Conservation (phyloP, 1,140 invertebrate species). For the Polypedilum vanderplanki region DNA sequence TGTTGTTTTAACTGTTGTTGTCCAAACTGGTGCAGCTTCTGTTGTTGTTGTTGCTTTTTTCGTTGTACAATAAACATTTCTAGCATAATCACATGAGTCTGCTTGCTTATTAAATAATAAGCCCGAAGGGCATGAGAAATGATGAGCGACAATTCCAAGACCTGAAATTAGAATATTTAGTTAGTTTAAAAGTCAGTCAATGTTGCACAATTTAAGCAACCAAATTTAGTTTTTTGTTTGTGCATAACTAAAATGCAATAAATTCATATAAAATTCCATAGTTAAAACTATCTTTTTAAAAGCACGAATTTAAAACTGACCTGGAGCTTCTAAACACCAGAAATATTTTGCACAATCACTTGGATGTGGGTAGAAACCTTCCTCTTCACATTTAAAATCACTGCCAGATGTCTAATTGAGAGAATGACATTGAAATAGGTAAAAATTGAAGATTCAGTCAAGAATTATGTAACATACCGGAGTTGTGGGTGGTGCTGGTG, state of each 20-base stretch:
- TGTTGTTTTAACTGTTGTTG: constrained; percentile 46
- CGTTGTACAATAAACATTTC: constrained; percentile 72
- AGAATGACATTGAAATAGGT: constrained; percentile 27
- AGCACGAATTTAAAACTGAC: too few species aligned
- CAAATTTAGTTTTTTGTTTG: too few species aligned
- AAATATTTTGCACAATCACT: constrained; percentile 91
- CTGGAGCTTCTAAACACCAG: constrained; percentile 85
- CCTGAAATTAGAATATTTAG: too few species aligned
- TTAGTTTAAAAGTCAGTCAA: too few species aligned
- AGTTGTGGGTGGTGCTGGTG: constrained; percentile 80
- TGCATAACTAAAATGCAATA: too few species aligned
- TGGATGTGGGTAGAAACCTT: constrained; percentile 90
- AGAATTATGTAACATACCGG: constrained; percentile 47
- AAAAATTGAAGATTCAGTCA: not conserved
- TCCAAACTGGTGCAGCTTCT: constrained; percentile 31
- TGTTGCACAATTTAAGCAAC: too few species aligned
- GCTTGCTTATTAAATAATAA: constrained; percentile 85
- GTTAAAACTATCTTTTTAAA: too few species aligned
- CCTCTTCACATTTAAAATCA: constrained; percentile 86
- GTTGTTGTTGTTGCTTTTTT: constrained; percentile 48
- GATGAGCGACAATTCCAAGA: constrained; percentile 82
- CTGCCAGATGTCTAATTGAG: constrained; percentile 22
- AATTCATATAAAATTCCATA: too few species aligned
- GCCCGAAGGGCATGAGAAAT: constrained; percentile 88
- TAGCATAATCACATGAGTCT: constrained; percentile 84